Evolutionary conservation across 2,113 vertebrate genomes (phyloP).

Genomic region (Actenoides hombroni): DNA sequence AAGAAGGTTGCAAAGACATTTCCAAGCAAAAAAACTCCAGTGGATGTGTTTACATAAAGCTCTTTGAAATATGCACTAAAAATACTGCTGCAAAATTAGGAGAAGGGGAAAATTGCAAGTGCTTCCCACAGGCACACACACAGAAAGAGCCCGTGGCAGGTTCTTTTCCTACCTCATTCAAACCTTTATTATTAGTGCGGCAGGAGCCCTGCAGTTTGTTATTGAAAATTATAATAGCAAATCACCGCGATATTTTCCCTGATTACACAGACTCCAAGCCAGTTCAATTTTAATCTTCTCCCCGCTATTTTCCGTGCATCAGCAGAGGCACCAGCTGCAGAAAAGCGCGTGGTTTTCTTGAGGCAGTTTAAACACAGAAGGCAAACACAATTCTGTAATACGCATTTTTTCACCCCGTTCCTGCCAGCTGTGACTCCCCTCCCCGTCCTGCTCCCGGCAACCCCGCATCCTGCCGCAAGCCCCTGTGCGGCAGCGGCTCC

Average conservation of each 20-base stretch:
- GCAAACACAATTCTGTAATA: constrained; percentile 18
- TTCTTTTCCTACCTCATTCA: constrained; percentile 54
- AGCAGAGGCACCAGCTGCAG: constrained; percentile 73
- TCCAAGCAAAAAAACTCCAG: constrained; percentile 27
- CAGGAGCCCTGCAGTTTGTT: constrained; percentile 73
- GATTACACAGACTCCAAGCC: constrained; percentile 72
- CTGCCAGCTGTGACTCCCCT: neutral
- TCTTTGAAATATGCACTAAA: constrained; percentile 70
- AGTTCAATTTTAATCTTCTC: constrained; percentile 47
- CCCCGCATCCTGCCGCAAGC: neutral
- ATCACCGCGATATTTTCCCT: constrained; percentile 74
- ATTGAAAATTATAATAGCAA: constrained; percentile 76
- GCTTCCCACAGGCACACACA: constrained; percentile 33
- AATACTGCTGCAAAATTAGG: constrained; percentile 75
- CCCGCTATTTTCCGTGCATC: constrained; percentile 46
- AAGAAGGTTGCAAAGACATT: constrained; percentile 24
- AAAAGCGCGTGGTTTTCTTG: constrained; percentile 25
- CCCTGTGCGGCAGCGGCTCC: accelerated
- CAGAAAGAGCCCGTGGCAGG: constrained; percentile 41
- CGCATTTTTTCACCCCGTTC: neutral
- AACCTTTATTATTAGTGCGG: constrained; percentile 62
- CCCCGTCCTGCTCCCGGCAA: neutral
- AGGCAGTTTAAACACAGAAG: constrained; percentile 29
- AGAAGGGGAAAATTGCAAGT: constrained; percentile 41
- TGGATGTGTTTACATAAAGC: constrained; percentile 73